These are phyloP conservation scores for Cordylochernes scorpioides DNA, from an alignment of 2,888 invertebrate species.

Conservation along the genomic window DNA sequence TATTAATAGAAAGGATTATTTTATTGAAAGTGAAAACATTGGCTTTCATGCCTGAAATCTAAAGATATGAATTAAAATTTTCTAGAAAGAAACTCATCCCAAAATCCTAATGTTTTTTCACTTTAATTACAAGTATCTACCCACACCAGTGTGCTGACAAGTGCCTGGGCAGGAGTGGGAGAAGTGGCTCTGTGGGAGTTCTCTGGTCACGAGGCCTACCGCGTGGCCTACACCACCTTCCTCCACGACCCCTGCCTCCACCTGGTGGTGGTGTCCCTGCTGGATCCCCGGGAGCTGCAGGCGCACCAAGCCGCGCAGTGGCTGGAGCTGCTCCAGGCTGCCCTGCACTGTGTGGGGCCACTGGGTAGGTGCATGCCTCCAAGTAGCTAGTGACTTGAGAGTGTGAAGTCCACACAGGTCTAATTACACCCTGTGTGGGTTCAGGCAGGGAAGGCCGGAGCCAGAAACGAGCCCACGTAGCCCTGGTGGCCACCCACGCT, in stretches of 20 bases:
- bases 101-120: too few species aligned
- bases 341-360: constrained; percentile 32
- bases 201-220: constrained; percentile 44
- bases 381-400: too few species aligned
- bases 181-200: constrained; percentile 44
- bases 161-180: constrained; percentile 31
- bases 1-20: too few species aligned
- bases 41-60: too few species aligned
- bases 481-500: constrained; percentile 36
- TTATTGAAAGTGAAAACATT: too few species aligned
- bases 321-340: constrained; percentile 41
- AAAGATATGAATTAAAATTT: too few species aligned
- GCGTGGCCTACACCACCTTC: constrained; percentile 41
- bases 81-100: too few species aligned
- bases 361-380: too few species aligned
- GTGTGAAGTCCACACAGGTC: too few species aligned
- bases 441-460: constrained; percentile 33
- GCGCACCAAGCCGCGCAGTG: constrained; percentile 40
- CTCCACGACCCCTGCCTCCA: constrained; percentile 33
- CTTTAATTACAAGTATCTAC: too few species aligned
- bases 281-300: constrained; percentile 35
- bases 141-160: too few species aligned
- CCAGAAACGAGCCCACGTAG: constrained; percentile 26
- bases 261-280: constrained; percentile 36
- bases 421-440: too few species aligned